Base-by-base conservation (phyloP, 2,113 vertebrate species). In the Macquaria australasica region DNA sequence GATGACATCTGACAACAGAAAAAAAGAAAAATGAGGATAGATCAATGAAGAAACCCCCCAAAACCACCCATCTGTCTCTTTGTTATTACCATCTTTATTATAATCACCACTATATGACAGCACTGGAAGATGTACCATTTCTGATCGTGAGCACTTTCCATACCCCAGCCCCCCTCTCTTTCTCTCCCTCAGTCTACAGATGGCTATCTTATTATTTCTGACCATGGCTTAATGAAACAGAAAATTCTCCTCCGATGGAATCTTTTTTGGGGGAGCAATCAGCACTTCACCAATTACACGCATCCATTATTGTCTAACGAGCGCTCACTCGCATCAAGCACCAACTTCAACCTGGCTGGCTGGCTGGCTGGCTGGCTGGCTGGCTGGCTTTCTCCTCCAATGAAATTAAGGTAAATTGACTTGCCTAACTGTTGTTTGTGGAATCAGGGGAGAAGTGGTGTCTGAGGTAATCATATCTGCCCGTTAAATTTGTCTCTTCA, bases 141-240 rank as follows among this genome's bases (percentile, higher is more conserved):
- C 73, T 59, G 77, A 69, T 67, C 31, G 77, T 31, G 28, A 55
- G 43, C 45, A 28, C 34, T 60, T 79, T 69, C 31, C 23, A 15
- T 10, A 23, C 28, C 2, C 28, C n/a, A 25, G 21, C 50, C 23
- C 41, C 50, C 68, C 10, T 60, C 55, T 45, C 18, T 68, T 58
- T 31, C 72, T 76, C 73, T 75, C 63, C 62, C 74, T 78, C 66
- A 45, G 62, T 83, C 81, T 81, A 66, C 89, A 91, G 91, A 92
- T 90, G 90, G 85, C 82, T 82, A 90, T 82, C 82, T 81, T 92
- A 93, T 94, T 93, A 92, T 90, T 94, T 91, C 82, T 89, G 89
- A 93, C 92, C 90, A 90, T 82, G 79, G 88, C 86, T 91, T 94
- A 95, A 95, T 94, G 92, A 91, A 93, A 94, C 90, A 90, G 91